A percentile compares a stretch with the other conserved stretches of the same genome.
Conservation (phyloP, 2,797 vertebrate species). For the Novumbra hubbsi region DNA sequence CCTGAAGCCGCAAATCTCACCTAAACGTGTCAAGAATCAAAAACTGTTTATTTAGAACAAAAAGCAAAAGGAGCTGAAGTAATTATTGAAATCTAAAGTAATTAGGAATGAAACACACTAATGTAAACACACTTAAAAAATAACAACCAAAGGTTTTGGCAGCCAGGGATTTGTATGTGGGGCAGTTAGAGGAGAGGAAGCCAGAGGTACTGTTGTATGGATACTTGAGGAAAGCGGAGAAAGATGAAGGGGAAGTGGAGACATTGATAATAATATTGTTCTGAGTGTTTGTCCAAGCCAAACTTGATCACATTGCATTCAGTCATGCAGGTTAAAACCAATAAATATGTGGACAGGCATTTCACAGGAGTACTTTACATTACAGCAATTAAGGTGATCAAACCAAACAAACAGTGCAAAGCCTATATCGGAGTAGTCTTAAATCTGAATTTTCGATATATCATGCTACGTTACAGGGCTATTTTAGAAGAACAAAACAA, state of each 20-base stretch:
- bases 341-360: constrained; percentile 91
- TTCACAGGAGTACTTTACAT: constrained; percentile 92
- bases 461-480: constrained; percentile 60
- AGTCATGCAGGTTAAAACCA: constrained; percentile 96
- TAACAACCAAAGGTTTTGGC: constrained; percentile 76
- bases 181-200: constrained; percentile 79
- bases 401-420: constrained; percentile 63
- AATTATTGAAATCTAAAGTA: constrained; percentile 36
- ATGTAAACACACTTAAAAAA: constrained; percentile 66
- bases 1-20: constrained; percentile 98
- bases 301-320: constrained; percentile 92
- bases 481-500: constrained; percentile 52
- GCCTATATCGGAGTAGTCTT: constrained; percentile 56
- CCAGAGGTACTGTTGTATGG: constrained; percentile 82
- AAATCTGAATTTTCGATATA: constrained; percentile 43
- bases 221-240: constrained; percentile 60
- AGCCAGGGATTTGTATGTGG: constrained; percentile 83
- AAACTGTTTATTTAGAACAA: constrained; percentile 48
- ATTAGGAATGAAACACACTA: constrained; percentile 43
- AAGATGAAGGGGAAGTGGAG: constrained; percentile 50
- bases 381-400: constrained; percentile 64
- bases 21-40: constrained; percentile 75
- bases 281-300: constrained; percentile 81
- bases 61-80: background rate
- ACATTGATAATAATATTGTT: constrained; percentile 72